These are phyloP conservation scores for Nothoprocta pentlandii DNA, from an alignment of 2,113 vertebrate species.

Conservation along the genomic window DNA sequence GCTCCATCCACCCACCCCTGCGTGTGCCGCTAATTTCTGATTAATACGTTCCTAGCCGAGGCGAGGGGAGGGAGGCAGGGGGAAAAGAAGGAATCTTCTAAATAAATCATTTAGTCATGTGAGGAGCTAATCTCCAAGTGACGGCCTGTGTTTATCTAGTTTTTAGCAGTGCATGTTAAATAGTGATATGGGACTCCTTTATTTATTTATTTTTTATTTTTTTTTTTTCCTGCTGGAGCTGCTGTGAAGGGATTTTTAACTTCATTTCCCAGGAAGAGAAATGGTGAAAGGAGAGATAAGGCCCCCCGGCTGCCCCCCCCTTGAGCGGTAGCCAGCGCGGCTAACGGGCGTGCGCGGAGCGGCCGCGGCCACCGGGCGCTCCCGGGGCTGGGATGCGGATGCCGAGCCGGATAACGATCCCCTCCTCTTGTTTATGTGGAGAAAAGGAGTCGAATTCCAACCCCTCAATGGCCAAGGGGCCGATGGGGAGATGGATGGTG, in stretches of 20 bases:
- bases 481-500: background rate
- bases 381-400: too few species aligned
- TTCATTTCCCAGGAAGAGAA: constrained; percentile 78
- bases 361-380: too few species aligned
- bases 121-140: constrained; percentile 78
- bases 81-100: constrained; percentile 75
- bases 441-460: background rate
- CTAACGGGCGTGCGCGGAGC: too few species aligned
- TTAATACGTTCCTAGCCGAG: constrained; percentile 78
- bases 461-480: accelerated
- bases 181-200: constrained; percentile 74
- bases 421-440: too few species aligned
- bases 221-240: constrained; percentile 38
- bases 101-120: constrained; percentile 82
- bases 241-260: constrained; percentile 75
- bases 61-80: constrained; percentile 36
- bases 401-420: accelerated
- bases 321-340: constrained; percentile 27
- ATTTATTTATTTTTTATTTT: background rate
- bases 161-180: constrained; percentile 81
- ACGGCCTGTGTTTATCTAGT: constrained; percentile 78
- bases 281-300: constrained; percentile 73
- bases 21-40: constrained; percentile 76
- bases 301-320: constrained; percentile 49
- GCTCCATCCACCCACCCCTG: background rate